phyloP scores from a whole-genome alignment of 2,797 vertebrate species.

The Eutrigla gurnardus region DNA sequence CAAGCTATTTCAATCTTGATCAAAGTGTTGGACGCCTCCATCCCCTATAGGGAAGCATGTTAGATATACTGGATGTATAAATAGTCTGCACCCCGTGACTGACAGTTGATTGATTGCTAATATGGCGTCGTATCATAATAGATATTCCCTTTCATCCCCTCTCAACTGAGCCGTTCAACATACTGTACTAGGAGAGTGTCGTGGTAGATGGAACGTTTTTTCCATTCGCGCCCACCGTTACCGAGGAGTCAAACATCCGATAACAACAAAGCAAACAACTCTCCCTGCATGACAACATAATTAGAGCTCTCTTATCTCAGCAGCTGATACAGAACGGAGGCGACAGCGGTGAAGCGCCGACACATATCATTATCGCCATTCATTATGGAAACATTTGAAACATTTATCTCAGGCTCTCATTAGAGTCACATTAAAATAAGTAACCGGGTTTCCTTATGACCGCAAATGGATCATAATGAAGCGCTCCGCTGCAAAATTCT shows the following conservation, averaged over 20 bases:
- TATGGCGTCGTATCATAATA: neutral
- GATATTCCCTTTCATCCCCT: constrained; percentile 2
- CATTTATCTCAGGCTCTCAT: constrained; percentile 14
- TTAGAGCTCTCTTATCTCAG: constrained; percentile 17
- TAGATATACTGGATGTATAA: no score
- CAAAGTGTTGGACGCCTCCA: neutral
- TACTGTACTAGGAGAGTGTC: constrained; percentile 5
- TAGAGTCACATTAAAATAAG: constrained; percentile 2
- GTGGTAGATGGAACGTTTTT: neutral
- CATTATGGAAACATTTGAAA: constrained; percentile 2
- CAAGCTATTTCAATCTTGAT: no score
- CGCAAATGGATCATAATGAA: neutral
- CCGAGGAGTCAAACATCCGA: constrained; percentile 6
- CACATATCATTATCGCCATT: neutral
- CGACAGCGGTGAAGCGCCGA: neutral
- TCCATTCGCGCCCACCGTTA: constrained; percentile 12
- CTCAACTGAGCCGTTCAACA: neutral
- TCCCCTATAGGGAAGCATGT: no score
- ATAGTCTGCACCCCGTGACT: neutral
- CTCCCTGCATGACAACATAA: constrained; percentile 29
- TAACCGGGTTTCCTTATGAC: neutral
- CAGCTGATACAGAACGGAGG: neutral
- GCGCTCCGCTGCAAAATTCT: neutral
- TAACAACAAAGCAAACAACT: constrained; percentile 2
- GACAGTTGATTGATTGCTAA: constrained; percentile 7